Evolutionary conservation across 1,140 invertebrate genomes (phyloP), one percentile per base, ranked within the genome.

Genomic region (Leguminivora glycinivorella): DNA sequence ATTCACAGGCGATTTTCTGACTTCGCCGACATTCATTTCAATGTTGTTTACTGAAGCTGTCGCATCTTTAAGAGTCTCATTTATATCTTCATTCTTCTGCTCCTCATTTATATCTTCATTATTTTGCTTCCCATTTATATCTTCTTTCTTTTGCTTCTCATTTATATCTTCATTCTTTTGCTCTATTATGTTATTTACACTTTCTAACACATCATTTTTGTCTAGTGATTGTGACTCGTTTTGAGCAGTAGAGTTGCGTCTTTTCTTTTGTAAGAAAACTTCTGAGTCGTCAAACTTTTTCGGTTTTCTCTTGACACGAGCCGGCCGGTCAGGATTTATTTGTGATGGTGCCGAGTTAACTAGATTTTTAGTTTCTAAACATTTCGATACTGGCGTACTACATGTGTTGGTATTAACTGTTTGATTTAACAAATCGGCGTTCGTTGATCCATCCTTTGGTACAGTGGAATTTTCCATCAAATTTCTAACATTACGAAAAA

Each of bases 281-380:
- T 84, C 47, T 26, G 81, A 60, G 60, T 92, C 83, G 25, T 85
- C 85, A 76, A 89, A 92, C 73, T 92, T 92, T 70, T 89, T 92
- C 26, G 91, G 91, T 78, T 85, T 88, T 76, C 85, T 85, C 79
- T 89, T 91, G 22, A 85, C 71, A n/a, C 91, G 79, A 7, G 83
- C 75, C 17, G 91, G 91, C 71, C 91, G 83, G 26, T 89, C 85
- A 25, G 76, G 26, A 60, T 71, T 75, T 40, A 86, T 69, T 68
- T 84, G 70, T 4, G 87, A 69, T 17, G 89, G 87, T 0, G 85
- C 83, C 14, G 89, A 89, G 70, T 85, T 84, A 22, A 74, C 70
- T 10, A 74, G 1, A 73, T 69, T 79, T 40, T 17, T 63, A 38
- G 26, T 67, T 9, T 71, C 40, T 40, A 67, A 75, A 0, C 10